phyloP scores from a whole-genome alignment of 2,888 invertebrate species.

The Caenorhabditis sp. region DNA sequence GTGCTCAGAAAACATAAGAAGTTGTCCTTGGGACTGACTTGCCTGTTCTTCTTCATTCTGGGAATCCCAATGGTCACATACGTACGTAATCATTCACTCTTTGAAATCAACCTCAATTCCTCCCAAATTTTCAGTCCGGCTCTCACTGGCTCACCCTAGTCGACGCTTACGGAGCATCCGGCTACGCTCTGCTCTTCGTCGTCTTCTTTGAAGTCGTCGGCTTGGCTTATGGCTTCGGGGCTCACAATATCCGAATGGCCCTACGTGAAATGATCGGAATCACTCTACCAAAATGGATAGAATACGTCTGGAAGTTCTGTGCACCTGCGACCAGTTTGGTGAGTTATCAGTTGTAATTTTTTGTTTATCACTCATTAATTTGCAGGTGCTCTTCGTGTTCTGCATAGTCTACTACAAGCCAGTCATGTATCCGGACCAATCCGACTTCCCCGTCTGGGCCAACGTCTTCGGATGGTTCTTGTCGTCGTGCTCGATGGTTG shows the following conservation, averaged over 20 bases:
- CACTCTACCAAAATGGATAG: constrained; percentile 90
- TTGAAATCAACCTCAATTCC: too few relatives aligned
- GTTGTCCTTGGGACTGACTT: constrained; percentile 75
- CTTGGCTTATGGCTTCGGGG: constrained; percentile 91
- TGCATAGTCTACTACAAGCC: constrained; percentile 90
- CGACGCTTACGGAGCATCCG: constrained; percentile 92
- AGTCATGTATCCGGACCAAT: constrained; percentile 87
- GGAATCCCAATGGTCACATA: constrained; percentile 82
- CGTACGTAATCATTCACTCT: too few relatives aligned
- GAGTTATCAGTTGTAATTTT: too few relatives aligned
- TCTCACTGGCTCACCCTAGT: constrained; percentile 91
- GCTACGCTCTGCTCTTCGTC: constrained; percentile 91
- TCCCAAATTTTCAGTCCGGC: constrained; percentile 88
- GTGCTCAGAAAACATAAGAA: constrained; percentile 81
- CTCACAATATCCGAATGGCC: constrained; percentile 89
- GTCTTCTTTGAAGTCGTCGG: constrained; percentile 94
- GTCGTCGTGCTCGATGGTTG: constrained; percentile 91
- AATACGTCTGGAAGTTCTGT: constrained; percentile 91
- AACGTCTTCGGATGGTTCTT: constrained; percentile 84
- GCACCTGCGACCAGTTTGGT: constrained; percentile 92
- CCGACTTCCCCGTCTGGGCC: constrained; percentile 87
- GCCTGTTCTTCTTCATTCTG: constrained; percentile 80
- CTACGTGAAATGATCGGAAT: constrained; percentile 91
- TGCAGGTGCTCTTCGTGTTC: constrained; percentile 90
- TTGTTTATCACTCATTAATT: constrained; percentile 57